Conservation (phyloP, 2,888 invertebrate genomes). For the Geophilus truncorum region DNA sequence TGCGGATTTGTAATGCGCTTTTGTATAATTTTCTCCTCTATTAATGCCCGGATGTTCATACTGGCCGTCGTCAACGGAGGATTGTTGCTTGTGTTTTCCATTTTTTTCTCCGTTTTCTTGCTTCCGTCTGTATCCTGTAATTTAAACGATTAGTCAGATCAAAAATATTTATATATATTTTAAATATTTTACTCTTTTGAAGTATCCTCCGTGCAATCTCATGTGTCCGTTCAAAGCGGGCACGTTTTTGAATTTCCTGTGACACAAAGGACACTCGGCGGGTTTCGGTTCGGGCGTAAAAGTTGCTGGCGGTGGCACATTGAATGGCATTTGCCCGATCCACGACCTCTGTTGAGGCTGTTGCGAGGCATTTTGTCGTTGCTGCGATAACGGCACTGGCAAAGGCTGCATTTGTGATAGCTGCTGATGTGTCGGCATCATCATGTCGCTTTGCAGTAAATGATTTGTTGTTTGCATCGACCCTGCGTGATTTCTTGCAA, state of each 20-base stretch:
- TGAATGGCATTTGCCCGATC: not conserved
- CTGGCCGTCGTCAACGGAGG: slow-evolving; percentile 89
- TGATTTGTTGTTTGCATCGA: not conserved
- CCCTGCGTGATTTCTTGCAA: not conserved
- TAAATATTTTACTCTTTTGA: slow-evolving; percentile 64
- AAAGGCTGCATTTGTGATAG: not conserved
- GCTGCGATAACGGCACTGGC: not conserved
- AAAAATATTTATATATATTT: not conserved
- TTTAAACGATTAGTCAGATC: not conserved
- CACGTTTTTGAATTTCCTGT: slow-evolving; percentile 93
- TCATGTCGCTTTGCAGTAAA: not conserved
- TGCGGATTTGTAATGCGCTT: slow-evolving; percentile 56
- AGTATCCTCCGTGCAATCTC: slow-evolving; percentile 95
- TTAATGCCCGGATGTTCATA: slow-evolving; percentile 80
- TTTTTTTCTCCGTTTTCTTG: slow-evolving; percentile 75
- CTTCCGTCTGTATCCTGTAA: slow-evolving; percentile 66
- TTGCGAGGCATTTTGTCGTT: not conserved
- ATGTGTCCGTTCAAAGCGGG: slow-evolving; percentile 97
- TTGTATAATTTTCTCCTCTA: slow-evolving; percentile 89
- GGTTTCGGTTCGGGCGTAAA: slow-evolving; percentile 52
- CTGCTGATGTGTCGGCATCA: not conserved
- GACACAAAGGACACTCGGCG: slow-evolving; percentile 91
- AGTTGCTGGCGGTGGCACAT: not conserved
- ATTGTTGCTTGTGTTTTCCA: slow-evolving; percentile 59
- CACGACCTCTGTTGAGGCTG: not conserved